phyloP scores from a whole-genome alignment of 1,140 invertebrate genomes.

The Elysia chlorotica region DNA sequence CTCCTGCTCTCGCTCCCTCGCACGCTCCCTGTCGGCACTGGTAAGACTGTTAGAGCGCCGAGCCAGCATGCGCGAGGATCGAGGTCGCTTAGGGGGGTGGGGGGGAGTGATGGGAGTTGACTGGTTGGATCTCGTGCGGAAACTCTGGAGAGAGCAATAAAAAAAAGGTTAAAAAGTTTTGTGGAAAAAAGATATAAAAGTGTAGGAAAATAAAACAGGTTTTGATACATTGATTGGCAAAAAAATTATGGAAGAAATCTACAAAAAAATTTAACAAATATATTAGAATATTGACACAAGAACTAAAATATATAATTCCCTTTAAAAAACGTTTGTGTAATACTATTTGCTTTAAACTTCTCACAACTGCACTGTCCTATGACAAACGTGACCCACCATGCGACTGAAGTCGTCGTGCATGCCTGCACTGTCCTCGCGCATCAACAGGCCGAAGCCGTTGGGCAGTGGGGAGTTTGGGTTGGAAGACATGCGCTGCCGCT shows the following conservation, averaged over 20 bases:
- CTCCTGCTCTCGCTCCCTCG: background rate
- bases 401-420: conserved; percentile 28
- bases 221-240: no score
- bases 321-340: no score
- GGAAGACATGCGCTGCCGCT: conserved; percentile 46
- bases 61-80: conserved; percentile 25
- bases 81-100: conserved; percentile 35
- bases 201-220: no score
- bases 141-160: conserved; percentile 19
- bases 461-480: conserved; percentile 46
- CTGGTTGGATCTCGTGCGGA: conserved; percentile 22
- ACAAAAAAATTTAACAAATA: no score
- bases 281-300: no score
- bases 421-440: conserved; percentile 17
- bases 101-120: conserved; percentile 38
- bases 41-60: conserved; percentile 31
- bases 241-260: no score
- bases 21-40: conserved; percentile 6
- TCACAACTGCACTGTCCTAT: background rate
- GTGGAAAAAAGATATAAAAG: no score
- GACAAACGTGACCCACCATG: conserved; percentile 6
- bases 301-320: no score
- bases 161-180: no score
- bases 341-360: no score
- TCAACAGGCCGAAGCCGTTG: conserved; percentile 38